A percentile compares a stretch with the other conserved stretches of the same genome.
These are phyloP conservation scores for Cataglyphis cursor DNA, from an alignment of 2,888 invertebrate species.

Conservation along the genomic window DNA sequence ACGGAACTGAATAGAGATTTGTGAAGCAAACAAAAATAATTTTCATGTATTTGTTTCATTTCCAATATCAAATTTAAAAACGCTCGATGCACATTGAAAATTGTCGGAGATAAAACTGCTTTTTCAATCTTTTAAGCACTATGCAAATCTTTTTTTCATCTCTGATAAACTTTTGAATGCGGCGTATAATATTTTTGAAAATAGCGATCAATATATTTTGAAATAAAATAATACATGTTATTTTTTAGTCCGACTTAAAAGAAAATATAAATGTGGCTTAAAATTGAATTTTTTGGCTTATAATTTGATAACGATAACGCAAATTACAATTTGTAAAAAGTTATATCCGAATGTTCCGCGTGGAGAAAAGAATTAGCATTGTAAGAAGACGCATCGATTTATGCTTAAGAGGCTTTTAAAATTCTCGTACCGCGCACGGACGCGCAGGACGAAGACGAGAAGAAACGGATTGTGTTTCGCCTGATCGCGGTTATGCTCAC, in stretches of 20 bases:
- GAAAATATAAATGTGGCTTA: background rate
- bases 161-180: conserved; percentile 5
- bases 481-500: conserved; percentile 70
- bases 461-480: conserved; percentile 63
- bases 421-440: conserved; percentile 50
- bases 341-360: background rate
- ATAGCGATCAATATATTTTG: background rate
- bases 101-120: conserved; percentile 28
- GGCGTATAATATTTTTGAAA: background rate
- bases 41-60: conserved; percentile 18
- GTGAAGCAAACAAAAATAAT: conserved; percentile 28
- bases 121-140: conserved; percentile 14
- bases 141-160: conserved; percentile 13
- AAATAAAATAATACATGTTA: background rate
- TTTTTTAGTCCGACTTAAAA: background rate
- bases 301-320: background rate
- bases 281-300: background rate
- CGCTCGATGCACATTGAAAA: conserved; percentile 21
- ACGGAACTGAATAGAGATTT: conserved; percentile 4
- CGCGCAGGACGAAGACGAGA: conserved; percentile 46
- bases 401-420: conserved; percentile 49
- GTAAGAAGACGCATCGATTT: conserved; percentile 23
- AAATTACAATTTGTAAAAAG: conserved; percentile 27
- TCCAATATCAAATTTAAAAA: conserved; percentile 1
- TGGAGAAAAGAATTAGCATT: conserved; percentile 23